Conservation (phyloP, 2,888 invertebrate genomes). For the Pheosia tremula region DNA sequence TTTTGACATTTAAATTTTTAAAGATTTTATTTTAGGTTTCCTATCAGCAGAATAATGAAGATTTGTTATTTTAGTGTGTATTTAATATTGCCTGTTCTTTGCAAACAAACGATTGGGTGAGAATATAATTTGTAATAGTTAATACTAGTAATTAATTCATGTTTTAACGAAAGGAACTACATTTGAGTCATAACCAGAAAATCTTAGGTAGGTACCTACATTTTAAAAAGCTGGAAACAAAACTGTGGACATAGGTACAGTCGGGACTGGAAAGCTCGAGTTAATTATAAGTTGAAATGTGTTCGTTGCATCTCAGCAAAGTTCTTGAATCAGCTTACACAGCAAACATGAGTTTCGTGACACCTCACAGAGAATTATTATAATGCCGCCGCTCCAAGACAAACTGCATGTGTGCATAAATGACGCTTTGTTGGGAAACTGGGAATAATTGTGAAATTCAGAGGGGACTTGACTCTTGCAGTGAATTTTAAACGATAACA, state of each 20-base stretch:
- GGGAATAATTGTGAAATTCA: not conserved
- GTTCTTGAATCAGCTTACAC: conserved; percentile 1
- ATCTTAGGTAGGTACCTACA: too few species aligned
- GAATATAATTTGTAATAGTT: too few species aligned
- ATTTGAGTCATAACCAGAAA: too few species aligned
- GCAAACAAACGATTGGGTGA: too few species aligned
- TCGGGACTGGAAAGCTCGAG: not conserved
- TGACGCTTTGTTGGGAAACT: not conserved
- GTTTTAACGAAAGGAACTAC: too few species aligned
- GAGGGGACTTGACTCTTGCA: not conserved
- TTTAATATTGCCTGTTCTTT: too few species aligned
- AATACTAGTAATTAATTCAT: too few species aligned
- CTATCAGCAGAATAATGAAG: too few species aligned
- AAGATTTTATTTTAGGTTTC: too few species aligned
- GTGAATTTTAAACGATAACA: too few species aligned
- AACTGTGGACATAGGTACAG: not conserved
- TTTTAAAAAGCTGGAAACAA: not conserved
- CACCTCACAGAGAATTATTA: not conserved
- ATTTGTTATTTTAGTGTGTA: too few species aligned
- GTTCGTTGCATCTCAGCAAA: not conserved
- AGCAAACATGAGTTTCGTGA: not conserved
- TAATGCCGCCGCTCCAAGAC: not conserved
- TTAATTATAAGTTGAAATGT: conserved; percentile 4
- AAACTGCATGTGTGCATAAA: not conserved
- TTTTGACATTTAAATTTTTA: not conserved